Evolutionary conservation across 2,888 invertebrate genomes (phyloP), one percentile per base, ranked within the genome.

Genomic region (Hybos culiciformis): DNA sequence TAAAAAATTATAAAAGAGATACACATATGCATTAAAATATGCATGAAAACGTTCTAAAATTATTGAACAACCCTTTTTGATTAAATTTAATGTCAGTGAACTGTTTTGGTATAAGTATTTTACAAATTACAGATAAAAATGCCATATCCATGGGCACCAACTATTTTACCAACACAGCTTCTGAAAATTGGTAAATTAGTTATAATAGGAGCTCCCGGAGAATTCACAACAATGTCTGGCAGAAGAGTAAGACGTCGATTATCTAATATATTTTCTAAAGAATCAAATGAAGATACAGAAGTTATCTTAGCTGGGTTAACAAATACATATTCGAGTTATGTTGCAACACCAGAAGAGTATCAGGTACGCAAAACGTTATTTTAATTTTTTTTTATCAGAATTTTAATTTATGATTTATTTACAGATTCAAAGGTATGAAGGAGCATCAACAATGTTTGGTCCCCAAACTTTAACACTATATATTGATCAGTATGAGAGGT

Each of bases 171-270:
- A 1, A 81, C 83, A 2, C 82, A 92, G 54, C 66, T 93, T 8
- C 72, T 84, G 0, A 67, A 78, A 48, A 70, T 93, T 19, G 94
- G 93, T 0, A 75, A 82, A 43, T 64, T 88, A 3, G 72, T 79
- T 32, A 59, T 87, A 18, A 78, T 78, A 2, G 85, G 83, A 0
- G 84, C 92, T 0, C 93, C 94, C 0, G 93, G 90, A 0, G 94
- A 96, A 69, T 85, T 94, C 63, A 93, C 92, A 42, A 93, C 93
- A 4, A 94, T 94, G 94, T 77, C 91, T 0, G 93, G 94, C 0
- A 71, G 94, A 36, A 69, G 90, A 54, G 81, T 61, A 59, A 74
- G 67, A 54, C 59, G 61, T 20, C 56, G 65, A 18, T 59, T 71
- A 0, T 59, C 59, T 17, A 69, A 70, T 19, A 68, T 70, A 18